phyloP scores from a whole-genome alignment of 92 coral and sea anemone species.

The Palythoa grandis region DNA sequence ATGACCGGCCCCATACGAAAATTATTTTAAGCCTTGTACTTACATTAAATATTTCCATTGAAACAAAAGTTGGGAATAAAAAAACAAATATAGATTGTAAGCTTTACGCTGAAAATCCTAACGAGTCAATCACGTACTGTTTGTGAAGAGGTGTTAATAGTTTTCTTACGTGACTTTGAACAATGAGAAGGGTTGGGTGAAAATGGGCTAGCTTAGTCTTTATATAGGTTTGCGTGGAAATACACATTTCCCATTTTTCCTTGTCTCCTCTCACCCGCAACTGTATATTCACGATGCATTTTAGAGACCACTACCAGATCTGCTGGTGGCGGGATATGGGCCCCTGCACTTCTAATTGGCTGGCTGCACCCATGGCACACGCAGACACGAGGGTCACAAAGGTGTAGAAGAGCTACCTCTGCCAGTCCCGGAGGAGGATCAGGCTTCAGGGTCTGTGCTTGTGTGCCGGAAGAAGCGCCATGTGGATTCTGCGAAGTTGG shows the following conservation, averaged over 20 bases:
- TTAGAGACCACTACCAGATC: constrained; percentile 48
- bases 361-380: constrained; percentile 42
- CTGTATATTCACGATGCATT: constrained; percentile 35
- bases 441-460: constrained; percentile 1
- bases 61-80: too few species aligned
- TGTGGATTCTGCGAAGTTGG: not conserved
- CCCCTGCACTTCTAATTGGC: constrained; percentile 44
- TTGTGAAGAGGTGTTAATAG: too few species aligned
- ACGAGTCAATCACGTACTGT: too few species aligned
- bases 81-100: too few species aligned
- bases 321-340: constrained; percentile 39
- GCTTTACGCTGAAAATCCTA: too few species aligned
- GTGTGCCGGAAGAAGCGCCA: constrained; percentile 18
- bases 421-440: constrained; percentile 42
- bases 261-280: constrained; percentile 41
- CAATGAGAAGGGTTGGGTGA: too few species aligned
- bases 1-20: too few species aligned
- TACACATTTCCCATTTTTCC: constrained; percentile 40
- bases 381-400: constrained; percentile 47
- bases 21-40: too few species aligned
- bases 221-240: too few species aligned
- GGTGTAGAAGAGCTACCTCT: constrained; percentile 44
- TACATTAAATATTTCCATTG: too few species aligned
- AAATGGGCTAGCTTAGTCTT: too few species aligned
- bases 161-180: too few species aligned